Base-by-base conservation (phyloP, 1,140 invertebrate genomes). In the Drosophila subobscura region DNA sequence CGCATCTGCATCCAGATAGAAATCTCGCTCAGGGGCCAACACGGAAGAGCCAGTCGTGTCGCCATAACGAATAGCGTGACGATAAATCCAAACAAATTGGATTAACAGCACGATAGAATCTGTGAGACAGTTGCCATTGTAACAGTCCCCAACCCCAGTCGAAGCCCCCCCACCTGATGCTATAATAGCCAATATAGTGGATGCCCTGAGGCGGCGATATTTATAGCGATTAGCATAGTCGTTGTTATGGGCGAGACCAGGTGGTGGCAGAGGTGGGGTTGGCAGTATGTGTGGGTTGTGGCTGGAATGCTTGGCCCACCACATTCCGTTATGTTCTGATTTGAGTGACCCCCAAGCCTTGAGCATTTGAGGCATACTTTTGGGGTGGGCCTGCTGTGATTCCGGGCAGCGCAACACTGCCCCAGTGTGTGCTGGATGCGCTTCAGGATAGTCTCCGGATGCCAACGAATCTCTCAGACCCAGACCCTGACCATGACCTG, bases 151-250 rank as follows among this genome's bases (percentile, higher is more conserved):
- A 37, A 3, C 14, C 46, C 4, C 25, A 23, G 29, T 7, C 44
- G 2, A 27, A 25, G 25, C 66, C 68, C n/a, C 46, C 7, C 47
- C 47, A 5, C 50, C 58, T 23, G 42, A 49, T 55, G 61, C 25
- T 46, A 25, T 46, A 55, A 68, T 67, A 41, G 44, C 3, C 63
- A 68, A 68, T 70, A 70, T 42, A 68, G 33, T 51, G 66, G 55
- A 70, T 56, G 64, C 64, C 42, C 10, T 3, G 20, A 33, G 59
- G 47, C 41, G 50, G 29, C 64, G 68, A 81, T 80, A 77, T 77
- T 59, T 81, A 72, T 56, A 61, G 27, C 49, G 53, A 80, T 81
- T 79, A 72, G 78, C 45, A 61, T 66, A 70, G 52, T 65, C 51
- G 59, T 52, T 50, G 57, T 59, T 51, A 47, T 45, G 58, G 44